phyloP scores from a whole-genome alignment of 2,797 vertebrate genomes.

The Notoglanidium macrostoma region DNA sequence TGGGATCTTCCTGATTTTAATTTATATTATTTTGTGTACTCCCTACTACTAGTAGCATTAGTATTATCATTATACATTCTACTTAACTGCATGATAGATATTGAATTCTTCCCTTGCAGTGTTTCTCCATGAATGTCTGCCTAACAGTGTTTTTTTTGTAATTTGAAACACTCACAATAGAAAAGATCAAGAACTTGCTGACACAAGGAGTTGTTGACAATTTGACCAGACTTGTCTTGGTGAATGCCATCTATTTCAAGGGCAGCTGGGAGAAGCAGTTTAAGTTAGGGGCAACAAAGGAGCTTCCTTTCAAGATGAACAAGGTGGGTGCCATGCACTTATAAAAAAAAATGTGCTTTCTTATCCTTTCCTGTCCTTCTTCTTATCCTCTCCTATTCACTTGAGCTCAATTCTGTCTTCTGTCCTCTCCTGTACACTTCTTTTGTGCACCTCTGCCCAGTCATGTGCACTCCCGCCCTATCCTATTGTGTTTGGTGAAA shows the following conservation, averaged over 20 bases:
- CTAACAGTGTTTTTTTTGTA: background rate
- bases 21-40: background rate
- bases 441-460: background rate
- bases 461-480: background rate
- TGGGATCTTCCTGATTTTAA: background rate
- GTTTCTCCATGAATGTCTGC: background rate
- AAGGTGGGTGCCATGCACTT: constrained; percentile 57
- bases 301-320: constrained; percentile 67
- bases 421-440: background rate
- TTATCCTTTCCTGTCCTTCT: background rate
- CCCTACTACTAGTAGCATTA: background rate
- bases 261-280: constrained; percentile 72
- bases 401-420: background rate
- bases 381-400: background rate
- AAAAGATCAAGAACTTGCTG: constrained; percentile 73
- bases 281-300: constrained; percentile 27
- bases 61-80: background rate
- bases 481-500: background rate
- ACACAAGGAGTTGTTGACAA: constrained; percentile 21
- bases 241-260: constrained; percentile 78
- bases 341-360: background rate
- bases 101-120: background rate
- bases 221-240: constrained; percentile 69
- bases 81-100: background rate
- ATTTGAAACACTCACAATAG: constrained; percentile 53